Evolutionary conservation across 2,797 vertebrate genomes (phyloP), one percentile per base, ranked within the genome.

Genomic region (Adrianichthys oophorus): DNA sequence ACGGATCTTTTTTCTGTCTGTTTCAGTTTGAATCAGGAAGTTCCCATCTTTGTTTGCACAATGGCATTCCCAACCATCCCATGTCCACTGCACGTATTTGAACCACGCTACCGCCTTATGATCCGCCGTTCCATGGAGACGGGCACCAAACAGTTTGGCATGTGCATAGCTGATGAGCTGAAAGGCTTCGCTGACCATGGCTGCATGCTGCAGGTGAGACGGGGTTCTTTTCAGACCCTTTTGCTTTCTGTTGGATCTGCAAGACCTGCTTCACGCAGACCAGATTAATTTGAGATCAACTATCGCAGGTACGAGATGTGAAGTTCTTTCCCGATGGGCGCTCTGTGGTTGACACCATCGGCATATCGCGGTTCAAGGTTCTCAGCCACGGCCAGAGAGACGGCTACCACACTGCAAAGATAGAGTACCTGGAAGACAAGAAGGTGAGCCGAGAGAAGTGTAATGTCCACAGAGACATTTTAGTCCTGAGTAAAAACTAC

Each of bases 1-100:
- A 8, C 29, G 1, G 8, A 32, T 12, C 32, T 3, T 3, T 32
- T 12, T 12, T 23, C 0, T 50, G 19, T 73, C 7, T 59, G 1
- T 74, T 82, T 2, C 77, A 98, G 96, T 82, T 85, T 98, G 83
- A 97, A 95, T 86, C 94, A 95, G 92, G 96, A 96, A 85, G 95
- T 98, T 83, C 97, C 96, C 74, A 94, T 98, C 90, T 98, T 98
- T 14, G 93, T 98, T 65, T 97, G 96, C 68, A 95, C 95, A 48
- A 95, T 96, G 94, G 95, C 96, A 72, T 97, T 98, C 84, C 96
- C 96, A 82, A 95, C 95, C 14, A 93, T 98, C 80, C 93, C 95
- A 29, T 98, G 95, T 74, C 95, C 93, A 0, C 92, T 97, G 77
- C 96, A 97, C 2, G 92, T 97, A 45, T 98, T 95, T 37, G 97